phyloP scores from a whole-genome alignment of 1,140 invertebrate genomes.

The Bombus picipes region DNA sequence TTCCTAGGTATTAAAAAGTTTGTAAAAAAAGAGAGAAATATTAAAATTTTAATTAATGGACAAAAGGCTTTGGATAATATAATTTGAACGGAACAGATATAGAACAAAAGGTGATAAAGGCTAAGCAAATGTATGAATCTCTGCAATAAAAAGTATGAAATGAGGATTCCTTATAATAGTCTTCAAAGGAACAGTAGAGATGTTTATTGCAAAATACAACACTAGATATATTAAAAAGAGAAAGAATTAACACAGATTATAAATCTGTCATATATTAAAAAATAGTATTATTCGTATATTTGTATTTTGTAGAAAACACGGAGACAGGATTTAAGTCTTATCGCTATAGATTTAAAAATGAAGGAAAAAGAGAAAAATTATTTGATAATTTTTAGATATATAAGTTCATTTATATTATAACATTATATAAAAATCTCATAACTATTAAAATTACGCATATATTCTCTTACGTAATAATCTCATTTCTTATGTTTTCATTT shows the following conservation, averaged over 20 bases:
- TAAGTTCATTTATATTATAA: background rate
- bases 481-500: background rate
- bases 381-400: background rate
- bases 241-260: background rate
- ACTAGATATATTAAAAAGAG: background rate
- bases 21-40: background rate
- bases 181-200: background rate
- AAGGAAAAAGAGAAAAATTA: background rate
- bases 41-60: conserved; percentile 4
- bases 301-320: background rate
- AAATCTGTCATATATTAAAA: background rate
- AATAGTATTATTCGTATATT: background rate
- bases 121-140: conserved; percentile 29
- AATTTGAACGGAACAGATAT: background rate
- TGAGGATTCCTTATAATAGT: background rate
- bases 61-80: background rate
- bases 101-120: conserved; percentile 1
- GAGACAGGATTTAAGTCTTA: background rate
- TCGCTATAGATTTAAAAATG: background rate
- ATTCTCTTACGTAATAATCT: background rate
- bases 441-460: background rate
- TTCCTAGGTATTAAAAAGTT: conserved; percentile 20
- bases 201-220: background rate
- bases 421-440: background rate
- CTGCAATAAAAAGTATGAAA: conserved; percentile 28